Base-by-base conservation (phyloP, 2,113 vertebrate species). In the Crotalus helleri region DNA sequence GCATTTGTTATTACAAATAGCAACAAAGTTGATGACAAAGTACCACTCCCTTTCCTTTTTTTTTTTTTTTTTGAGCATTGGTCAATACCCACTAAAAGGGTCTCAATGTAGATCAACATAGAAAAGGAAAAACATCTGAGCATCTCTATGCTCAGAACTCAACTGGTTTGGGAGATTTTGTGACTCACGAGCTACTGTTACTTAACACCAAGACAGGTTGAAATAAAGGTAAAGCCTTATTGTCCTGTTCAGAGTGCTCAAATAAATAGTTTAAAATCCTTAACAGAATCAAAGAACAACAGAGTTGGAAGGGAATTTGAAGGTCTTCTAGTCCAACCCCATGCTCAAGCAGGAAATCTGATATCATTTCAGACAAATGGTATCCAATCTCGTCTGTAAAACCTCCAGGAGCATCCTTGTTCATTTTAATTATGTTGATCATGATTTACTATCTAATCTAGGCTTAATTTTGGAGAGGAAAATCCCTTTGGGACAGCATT, bases 81-180 rank as follows among this genome's bases (percentile, higher is more conserved):
- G 91, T 92, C 93, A 49, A 11, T 29, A 9, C 24, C 55, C 13
- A 4, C 44, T 54, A 55, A 51, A 51, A 89, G 53, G 53, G 46
- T 51, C 39, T 11, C 39, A 59, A 46, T 93, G 15, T 58, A 85
- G 10, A 59, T 81, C 54, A 86, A 89, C 93, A 90, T 33, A 91
- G 23, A 94, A 91, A 94, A 94, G n/a, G 17, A 81, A 26, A 87
- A 93, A 96, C 89, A 69, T 92, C 17, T 92, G 94, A 94, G 95
- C 88, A 61, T 44, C 94, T 94, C 89, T 92, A 90, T 95, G 85
- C 95, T 94, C 95, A 96, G 94, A 95, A 81, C 2, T 74, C 33
- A 89, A 54, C 17, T 87, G 57, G 51, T 53, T 53, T 55, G 33
- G 33, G 17, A 51, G 46, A 64, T 49, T 61, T 23, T 54, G 23